Evolutionary conservation across 2,888 invertebrate genomes (phyloP).

Genomic region (Polydrusus tereticollis): DNA sequence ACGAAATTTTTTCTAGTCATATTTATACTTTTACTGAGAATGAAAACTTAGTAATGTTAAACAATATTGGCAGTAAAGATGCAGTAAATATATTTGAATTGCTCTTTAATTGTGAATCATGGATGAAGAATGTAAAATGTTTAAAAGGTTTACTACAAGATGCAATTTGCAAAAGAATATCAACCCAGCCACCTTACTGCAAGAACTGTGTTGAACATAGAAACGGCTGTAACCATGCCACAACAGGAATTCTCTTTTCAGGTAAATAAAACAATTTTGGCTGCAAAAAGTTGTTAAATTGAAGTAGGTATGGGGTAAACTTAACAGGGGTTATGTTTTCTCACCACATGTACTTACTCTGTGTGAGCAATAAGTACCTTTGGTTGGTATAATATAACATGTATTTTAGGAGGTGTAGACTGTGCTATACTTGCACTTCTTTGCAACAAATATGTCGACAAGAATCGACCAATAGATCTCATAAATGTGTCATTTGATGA

Average conservation of each 20-base stretch:
- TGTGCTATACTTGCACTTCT: conserved; percentile 91
- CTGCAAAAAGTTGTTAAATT: too few relatives aligned
- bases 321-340: too few relatives aligned
- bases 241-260: conserved; percentile 83
- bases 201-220: conserved; percentile 69
- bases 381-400: too few relatives aligned
- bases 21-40: conserved; percentile 34
- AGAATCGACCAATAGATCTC: conserved; percentile 84
- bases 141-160: conserved; percentile 70
- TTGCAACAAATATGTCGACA: conserved; percentile 77
- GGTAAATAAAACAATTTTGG: too few relatives aligned
- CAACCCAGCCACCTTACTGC: conserved; percentile 75
- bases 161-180: conserved; percentile 74
- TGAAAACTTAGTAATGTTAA: conserved; percentile 39
- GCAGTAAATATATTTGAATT: conserved; percentile 62
- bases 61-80: conserved; percentile 15
- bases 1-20: background rate
- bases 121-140: conserved; percentile 65
- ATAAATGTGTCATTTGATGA: conserved; percentile 94
- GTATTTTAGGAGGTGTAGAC: conserved; percentile 85
- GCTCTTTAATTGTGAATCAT: conserved; percentile 59
- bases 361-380: too few relatives aligned
- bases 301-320: too few relatives aligned
- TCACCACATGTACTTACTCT: too few relatives aligned
- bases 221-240: conserved; percentile 64